These are phyloP conservation scores for Yoshiicerus persimilis DNA, from an alignment of 1,140 invertebrate species.

Conservation along the genomic window DNA sequence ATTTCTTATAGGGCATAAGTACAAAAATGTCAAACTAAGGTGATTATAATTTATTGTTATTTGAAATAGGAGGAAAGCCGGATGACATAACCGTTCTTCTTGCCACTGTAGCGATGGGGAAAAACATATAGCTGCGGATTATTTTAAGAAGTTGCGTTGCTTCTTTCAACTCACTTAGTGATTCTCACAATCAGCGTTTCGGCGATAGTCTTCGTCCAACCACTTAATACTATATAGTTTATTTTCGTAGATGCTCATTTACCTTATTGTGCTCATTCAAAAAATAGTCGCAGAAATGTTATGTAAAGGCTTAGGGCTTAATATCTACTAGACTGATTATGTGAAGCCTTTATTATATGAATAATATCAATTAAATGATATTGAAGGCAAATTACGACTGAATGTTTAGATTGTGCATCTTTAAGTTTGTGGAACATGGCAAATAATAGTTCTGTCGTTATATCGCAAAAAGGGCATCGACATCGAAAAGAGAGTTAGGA, in stretches of 20 bases:
- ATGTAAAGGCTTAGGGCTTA: neutral
- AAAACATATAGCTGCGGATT: slow-evolving; percentile 21
- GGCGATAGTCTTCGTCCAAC: neutral
- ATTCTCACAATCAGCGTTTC: neutral
- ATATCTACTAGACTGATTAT: neutral
- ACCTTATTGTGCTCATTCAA: neutral
- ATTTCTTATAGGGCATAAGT: too few species aligned
- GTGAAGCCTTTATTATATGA: neutral
- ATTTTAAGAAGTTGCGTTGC: neutral
- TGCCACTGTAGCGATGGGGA: slow-evolving; percentile 80
- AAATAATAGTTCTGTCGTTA: neutral
- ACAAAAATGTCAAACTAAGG: too few species aligned
- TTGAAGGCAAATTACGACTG: neutral
- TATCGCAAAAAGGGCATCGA: neutral
- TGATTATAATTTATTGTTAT: neutral
- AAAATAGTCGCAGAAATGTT: neutral
- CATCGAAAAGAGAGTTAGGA: neutral
- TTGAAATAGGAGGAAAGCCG: slow-evolving; percentile 81
- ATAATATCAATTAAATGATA: neutral
- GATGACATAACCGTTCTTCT: slow-evolving; percentile 97
- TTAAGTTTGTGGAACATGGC: neutral
- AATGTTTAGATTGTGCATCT: neutral
- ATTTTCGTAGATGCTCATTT: neutral
- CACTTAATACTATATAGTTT: neutral
- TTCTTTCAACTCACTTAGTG: neutral